Evolutionary conservation across 2,888 invertebrate genomes (phyloP), one percentile per base, ranked within the genome.

Genomic region (Mechanitis mazaeus): DNA sequence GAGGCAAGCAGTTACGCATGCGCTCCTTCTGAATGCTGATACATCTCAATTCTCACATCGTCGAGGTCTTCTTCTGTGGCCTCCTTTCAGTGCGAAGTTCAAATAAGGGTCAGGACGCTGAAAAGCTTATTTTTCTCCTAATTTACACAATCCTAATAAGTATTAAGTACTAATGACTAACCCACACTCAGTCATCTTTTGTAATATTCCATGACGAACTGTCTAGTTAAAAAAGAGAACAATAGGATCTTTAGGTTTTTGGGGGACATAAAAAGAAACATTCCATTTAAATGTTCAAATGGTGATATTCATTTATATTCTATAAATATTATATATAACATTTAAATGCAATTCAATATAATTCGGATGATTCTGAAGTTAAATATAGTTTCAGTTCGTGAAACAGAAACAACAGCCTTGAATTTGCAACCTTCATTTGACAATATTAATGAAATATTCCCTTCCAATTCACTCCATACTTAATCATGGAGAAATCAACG

Each of bases 11-110:
- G 76, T 84, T 84, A 86, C 87, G 86, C 87, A 86, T 85, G 87
- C 86, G 86, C 76, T 73, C 66, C 53, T 60, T 46, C 56, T 61
- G 66, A 63, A 69, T 72, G 77, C 80, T 73, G 78, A 80, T 80
- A 81, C 72, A 78, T 78, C 77, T 76, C 76, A 76, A 78, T 78
- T 78, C 77, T 76, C 76, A 76, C 78, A 75, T 79, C 76, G 79
- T 76, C 78, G 78, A 78, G 80, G 79, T 74, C 79, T 78, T 74
- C 79, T 83, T 84, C 86, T 85, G 80, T 79, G 81, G 69, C 80
- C 83, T 78, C 80, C 72, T 82, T 85, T 80, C 76, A 72, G 79
- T 76, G 65, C 74, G 77, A 81, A 82, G 80, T 83, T 75, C 78
- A 77, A 59, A 58, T 33, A 67, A 59, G 60, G 64, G 45, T 61